Conservation (phyloP, 2,113 vertebrate genomes). For the Bagarius yarrelli region DNA sequence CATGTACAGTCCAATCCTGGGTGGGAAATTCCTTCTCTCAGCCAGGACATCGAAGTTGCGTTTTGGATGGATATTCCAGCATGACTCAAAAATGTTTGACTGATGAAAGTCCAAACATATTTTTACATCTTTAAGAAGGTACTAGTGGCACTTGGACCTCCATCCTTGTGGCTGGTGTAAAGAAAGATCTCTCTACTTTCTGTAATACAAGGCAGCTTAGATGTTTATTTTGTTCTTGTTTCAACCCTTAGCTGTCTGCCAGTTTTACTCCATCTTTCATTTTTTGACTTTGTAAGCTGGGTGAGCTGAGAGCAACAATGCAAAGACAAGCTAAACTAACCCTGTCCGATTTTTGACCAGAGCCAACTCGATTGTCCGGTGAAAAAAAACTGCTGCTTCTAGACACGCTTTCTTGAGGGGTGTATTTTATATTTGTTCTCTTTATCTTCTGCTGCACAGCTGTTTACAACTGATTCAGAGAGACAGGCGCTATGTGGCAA, state of each 20-base stretch:
- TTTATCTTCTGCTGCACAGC: constrained; percentile 39
- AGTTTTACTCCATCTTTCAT: not conserved
- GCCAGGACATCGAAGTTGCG: no score
- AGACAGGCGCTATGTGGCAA: constrained; percentile 5
- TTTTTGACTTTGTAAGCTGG: not conserved
- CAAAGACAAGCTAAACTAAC: constrained; percentile 21
- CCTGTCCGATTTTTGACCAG: constrained; percentile 12
- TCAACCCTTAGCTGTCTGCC: not conserved
- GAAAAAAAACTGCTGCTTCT: not conserved
- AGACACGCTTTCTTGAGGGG: not conserved
- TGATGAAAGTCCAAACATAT: not conserved
- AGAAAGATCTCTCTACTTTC: not conserved
- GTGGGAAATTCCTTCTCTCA: no score
- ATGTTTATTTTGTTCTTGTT: not conserved
- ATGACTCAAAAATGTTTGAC: no score
- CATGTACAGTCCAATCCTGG: no score
- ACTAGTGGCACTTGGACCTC: not conserved
- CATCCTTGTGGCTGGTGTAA: not conserved
- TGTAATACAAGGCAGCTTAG: not conserved
- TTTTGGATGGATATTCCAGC: no score
- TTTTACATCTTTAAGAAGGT: not conserved
- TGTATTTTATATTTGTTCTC: not conserved
- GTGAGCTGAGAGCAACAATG: not conserved
- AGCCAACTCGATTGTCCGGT: constrained; percentile 4
- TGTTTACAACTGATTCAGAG: constrained; percentile 40